Conservation (phyloP, 2,797 vertebrate species). For the Rhinichthys osculus region DNA sequence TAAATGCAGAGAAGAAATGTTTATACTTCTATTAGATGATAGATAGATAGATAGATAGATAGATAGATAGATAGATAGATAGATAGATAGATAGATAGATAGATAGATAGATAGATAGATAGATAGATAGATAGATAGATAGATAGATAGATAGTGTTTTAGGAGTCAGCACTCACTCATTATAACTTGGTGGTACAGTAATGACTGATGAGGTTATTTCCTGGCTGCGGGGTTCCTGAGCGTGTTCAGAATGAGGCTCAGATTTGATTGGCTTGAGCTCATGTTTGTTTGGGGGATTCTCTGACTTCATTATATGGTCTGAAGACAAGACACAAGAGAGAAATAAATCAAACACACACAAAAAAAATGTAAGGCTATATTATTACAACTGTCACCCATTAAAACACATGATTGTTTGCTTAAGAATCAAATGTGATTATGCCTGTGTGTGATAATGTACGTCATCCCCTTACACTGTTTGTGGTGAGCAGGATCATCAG, state of each 20-base stretch:
- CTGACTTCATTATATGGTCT: conserved; percentile 69
- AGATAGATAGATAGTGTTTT: not conserved
- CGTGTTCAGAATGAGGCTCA: conserved; percentile 81
- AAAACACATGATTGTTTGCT: not conserved
- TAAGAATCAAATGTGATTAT: not conserved
- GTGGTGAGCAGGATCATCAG: conserved; percentile 73
- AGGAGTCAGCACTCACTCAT: conserved; percentile 81
- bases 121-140: not conserved
- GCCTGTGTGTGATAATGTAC: not conserved
- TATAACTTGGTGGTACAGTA: conserved; percentile 83
- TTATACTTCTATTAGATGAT: not conserved
- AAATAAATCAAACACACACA: not conserved
- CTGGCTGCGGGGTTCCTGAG: conserved; percentile 81
- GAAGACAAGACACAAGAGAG: conserved; percentile 8
- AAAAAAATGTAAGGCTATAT: not conserved
- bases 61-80: not conserved
- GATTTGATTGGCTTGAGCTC: conserved; percentile 88
- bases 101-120: not conserved
- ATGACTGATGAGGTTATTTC: conserved; percentile 88
- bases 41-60: not conserved
- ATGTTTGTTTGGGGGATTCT: conserved; percentile 66
- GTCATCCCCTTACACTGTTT: conserved; percentile 23
- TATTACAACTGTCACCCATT: not conserved
- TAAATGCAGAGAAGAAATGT: not conserved
- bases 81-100: not conserved